Evolutionary conservation across 2,797 vertebrate genomes (phyloP).

Genomic region (Nannoperca obscura): DNA sequence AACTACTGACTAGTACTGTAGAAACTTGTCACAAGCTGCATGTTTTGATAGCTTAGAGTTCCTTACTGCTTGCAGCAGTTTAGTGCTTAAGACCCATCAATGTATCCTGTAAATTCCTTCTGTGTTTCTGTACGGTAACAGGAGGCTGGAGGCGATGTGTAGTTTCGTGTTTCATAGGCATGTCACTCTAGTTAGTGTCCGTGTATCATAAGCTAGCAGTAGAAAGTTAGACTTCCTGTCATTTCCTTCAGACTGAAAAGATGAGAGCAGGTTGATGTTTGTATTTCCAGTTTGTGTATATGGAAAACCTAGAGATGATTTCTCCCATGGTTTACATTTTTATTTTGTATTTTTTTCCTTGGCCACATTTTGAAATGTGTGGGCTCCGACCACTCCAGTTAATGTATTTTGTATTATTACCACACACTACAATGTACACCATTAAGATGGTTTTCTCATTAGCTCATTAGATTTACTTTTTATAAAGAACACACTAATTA

Average conservation of each 20-base stretch:
- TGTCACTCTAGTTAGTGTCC: conserved; percentile 77
- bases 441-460: conserved; percentile 67
- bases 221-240: conserved; percentile 71
- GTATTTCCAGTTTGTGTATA: conserved; percentile 65
- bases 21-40: conserved; percentile 79
- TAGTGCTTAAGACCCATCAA: conserved; percentile 72
- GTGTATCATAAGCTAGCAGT: conserved; percentile 78
- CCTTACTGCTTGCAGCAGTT: conserved; percentile 69
- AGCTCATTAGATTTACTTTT: conserved; percentile 74
- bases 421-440: conserved; percentile 71
- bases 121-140: conserved; percentile 70
- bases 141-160: conserved; percentile 69
- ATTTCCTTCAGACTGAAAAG: conserved; percentile 61
- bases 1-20: conserved; percentile 78
- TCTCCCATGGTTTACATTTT: conserved; percentile 61
- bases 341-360: conserved; percentile 9
- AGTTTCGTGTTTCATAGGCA: conserved; percentile 82
- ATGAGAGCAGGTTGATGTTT: conserved; percentile 71
- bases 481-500: conserved; percentile 75
- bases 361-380: conserved; percentile 42
- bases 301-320: conserved; percentile 56
- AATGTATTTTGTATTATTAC: conserved; percentile 76
- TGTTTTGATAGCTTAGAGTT: conserved; percentile 79
- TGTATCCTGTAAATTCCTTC: conserved; percentile 77
- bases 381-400: conserved; percentile 46